Percentiles rank a stretch among this genome's conserved stretches.
Conservation (phyloP, 2,113 vertebrate species). For the Salvator merianae region DNA sequence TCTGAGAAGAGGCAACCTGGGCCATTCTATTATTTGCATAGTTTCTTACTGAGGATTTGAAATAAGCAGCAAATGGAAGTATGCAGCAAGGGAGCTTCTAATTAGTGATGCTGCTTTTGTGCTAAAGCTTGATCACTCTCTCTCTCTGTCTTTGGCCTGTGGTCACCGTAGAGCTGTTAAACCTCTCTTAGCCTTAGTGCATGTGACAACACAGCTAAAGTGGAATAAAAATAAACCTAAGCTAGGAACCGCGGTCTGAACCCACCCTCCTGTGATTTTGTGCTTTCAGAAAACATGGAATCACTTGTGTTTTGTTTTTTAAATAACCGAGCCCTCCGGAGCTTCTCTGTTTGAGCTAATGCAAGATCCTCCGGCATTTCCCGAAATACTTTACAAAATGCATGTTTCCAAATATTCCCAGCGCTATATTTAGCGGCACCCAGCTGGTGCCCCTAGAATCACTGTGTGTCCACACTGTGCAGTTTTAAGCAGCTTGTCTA, state of each 20-base stretch:
- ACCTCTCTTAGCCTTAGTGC: not conserved
- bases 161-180: not conserved
- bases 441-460: not conserved
- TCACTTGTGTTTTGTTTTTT: not conserved
- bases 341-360: not conserved
- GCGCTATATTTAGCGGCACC: not conserved
- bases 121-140: too few relatives aligned
- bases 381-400: too few relatives aligned
- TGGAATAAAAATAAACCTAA: not conserved
- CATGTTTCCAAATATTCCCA: too few relatives aligned
- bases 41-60: too few relatives aligned
- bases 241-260: not conserved
- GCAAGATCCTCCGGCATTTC: not conserved
- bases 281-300: not conserved
- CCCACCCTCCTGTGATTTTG: not conserved
- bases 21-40: too few relatives aligned
- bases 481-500: not conserved
- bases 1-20: too few relatives aligned
- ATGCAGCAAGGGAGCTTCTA: too few relatives aligned
- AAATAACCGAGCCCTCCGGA: not conserved
- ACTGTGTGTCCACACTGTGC: not conserved
- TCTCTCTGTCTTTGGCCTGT: too few relatives aligned
- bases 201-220: not conserved
- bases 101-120: too few relatives aligned
- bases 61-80: too few relatives aligned